These are phyloP conservation scores for Melangyna quadrimaculata DNA, from an alignment of 2,888 invertebrate species.

Conservation along the genomic window DNA sequence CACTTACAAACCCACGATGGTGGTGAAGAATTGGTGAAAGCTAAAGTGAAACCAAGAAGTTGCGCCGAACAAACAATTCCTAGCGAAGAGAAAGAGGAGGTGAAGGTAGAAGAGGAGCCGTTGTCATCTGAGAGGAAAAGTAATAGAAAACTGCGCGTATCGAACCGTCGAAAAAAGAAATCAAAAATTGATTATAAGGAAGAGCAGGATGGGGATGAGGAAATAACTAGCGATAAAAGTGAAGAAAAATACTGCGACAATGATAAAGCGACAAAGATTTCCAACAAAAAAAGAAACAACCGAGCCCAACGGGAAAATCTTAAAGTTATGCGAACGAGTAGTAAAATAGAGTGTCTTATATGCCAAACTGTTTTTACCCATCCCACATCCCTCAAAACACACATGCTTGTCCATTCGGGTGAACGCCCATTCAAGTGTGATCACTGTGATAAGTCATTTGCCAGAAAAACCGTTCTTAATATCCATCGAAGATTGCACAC, in stretches of 20 bases:
- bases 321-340: conserved; percentile 43
- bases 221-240: background rate
- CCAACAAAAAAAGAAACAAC: background rate
- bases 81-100: background rate
- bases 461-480: conserved; percentile 64
- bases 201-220: conserved; percentile 28
- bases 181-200: conserved; percentile 2
- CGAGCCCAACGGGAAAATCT: conserved; percentile 62
- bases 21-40: conserved; percentile 57
- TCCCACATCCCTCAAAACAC: conserved; percentile 63
- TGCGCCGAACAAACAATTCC: background rate
- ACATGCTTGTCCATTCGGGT: conserved; percentile 70
- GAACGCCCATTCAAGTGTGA: conserved; percentile 71
- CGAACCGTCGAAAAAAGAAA: conserved; percentile 44
- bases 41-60: conserved; percentile 48
- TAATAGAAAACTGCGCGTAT: conserved; percentile 15
- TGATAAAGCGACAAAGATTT: background rate
- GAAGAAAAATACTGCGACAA: conserved; percentile 26
- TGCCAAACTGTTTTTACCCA: conserved; percentile 67
- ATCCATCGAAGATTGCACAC: conserved; percentile 70
- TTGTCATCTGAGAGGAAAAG: background rate
- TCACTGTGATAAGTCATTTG: conserved; percentile 71
- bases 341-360: conserved; percentile 64
- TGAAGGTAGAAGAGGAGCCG: background rate
- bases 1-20: conserved; percentile 71